Evolutionary conservation across 2,113 vertebrate species (phyloP), one percentile per base, ranked within the genome.

Genomic region (Coracopsis vasa): DNA sequence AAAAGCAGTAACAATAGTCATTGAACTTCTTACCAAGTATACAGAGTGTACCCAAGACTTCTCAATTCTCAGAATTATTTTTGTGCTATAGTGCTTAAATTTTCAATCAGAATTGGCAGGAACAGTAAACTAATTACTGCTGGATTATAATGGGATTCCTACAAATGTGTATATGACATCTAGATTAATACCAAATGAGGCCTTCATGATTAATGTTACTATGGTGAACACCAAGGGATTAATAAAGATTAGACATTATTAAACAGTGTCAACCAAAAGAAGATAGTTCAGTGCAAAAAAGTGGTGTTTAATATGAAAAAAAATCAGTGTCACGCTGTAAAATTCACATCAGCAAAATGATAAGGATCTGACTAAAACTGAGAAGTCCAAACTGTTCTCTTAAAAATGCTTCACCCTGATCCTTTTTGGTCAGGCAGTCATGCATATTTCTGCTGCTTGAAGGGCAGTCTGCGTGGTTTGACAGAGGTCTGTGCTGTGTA

Each of bases 81-180:
- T 85, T 96, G 73, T 90, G 13, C 21, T 73, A 18, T 58, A 77
- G 42, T 71, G 21, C 50, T 93, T 92, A 77, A 86, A 93, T 81
- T 92, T 94, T 91, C 78, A 84, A 44, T 80, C 56, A 87, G 84
- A 92, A 93, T 45, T 96, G 69, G 29, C 66, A 96, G 48, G 61
- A 95, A 64, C 9, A 83, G 54, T 84, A 94, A 81, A 66, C 67
- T 92, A 67, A 75, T 94, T 91, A 92, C 88, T 44, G 28, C 29
- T 85, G 61, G 86, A 93, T 87, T 93, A 39, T 61, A 96, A 10
- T 84, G 80, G 86, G 91, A 75, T 83, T 94, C 64, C 24, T 88
- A 42, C 31, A 51, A 81, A 86, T 4, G 10, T 35, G n/a, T 54
- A 15, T 80, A 39, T 95, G 94, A 81, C 64, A 87, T 86, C 85